Conservation (phyloP, 2,888 invertebrate genomes). For the Chymomyza procnemis region DNA sequence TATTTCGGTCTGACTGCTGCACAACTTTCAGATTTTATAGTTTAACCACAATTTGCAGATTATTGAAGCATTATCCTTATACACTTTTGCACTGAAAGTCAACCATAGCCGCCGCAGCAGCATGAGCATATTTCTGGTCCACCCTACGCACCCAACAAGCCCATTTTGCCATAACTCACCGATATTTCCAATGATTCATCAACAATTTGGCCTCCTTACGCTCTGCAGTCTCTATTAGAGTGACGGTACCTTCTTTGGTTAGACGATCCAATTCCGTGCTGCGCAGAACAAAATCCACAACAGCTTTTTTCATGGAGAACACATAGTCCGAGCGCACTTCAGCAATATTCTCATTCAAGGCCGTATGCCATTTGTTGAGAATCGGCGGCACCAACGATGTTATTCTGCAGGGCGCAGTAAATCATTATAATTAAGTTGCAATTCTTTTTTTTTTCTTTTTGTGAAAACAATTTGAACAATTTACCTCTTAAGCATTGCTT, state of each 20-base stretch:
- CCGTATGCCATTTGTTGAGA: conserved; percentile 82
- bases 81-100: too few species aligned
- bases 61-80: too few species aligned
- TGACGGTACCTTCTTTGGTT: conserved; percentile 48
- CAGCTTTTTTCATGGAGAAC: conserved; percentile 92
- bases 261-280: conserved; percentile 80
- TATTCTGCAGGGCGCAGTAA: conserved; percentile 79
- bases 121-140: too few species aligned
- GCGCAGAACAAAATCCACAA: conserved; percentile 93
- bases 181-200: conserved; percentile 84
- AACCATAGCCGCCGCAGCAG: too few species aligned
- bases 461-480: background rate
- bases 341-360: conserved; percentile 82
- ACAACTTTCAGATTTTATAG: too few species aligned
- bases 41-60: too few species aligned
- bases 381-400: conserved; percentile 83
- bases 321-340: conserved; percentile 93
- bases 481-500: conserved; percentile 84
- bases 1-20: too few species aligned
- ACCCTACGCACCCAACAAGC: too few species aligned
- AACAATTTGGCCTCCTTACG: conserved; percentile 82
- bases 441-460: too few species aligned
- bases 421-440: background rate
- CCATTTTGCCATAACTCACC: conserved; percentile 67
- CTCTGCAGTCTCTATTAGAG: conserved; percentile 53